phyloP scores from a whole-genome alignment of 1,140 invertebrate species.

The Pachypeltis micranthus region DNA sequence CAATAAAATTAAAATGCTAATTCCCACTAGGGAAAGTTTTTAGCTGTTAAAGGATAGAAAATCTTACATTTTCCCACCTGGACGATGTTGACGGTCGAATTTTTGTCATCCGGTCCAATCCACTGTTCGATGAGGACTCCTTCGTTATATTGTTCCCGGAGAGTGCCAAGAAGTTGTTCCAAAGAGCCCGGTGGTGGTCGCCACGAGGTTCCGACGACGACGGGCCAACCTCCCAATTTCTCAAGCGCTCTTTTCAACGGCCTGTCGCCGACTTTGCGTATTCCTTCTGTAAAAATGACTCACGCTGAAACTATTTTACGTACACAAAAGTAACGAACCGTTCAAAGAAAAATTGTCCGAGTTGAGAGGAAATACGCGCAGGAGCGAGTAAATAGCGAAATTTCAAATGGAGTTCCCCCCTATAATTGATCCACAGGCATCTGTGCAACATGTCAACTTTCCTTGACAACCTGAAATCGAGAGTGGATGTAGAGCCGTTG shows the following conservation, averaged over 20 bases:
- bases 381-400: no score
- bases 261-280: slow-evolving; percentile 51
- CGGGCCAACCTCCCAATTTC: slow-evolving; percentile 64
- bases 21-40: no score
- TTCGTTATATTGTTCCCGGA: slow-evolving; percentile 60
- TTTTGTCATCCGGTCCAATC: slow-evolving; percentile 76
- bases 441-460: no score
- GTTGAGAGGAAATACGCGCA: no score
- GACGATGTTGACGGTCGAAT: slow-evolving; percentile 71
- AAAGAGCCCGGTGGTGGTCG: slow-evolving; percentile 39
- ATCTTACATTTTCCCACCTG: slow-evolving; percentile 48
- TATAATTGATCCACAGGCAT: no score
- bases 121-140: slow-evolving; percentile 64
- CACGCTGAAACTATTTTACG: no score
- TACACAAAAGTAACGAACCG: no score
- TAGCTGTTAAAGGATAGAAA: slow-evolving; percentile 11
- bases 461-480: no score
- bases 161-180: slow-evolving; percentile 51
- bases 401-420: no score
- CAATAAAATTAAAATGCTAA: no score
- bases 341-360: no score
- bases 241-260: slow-evolving; percentile 48
- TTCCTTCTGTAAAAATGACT: slow-evolving; percentile 52
- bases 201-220: slow-evolving; percentile 48
- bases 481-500: no score